A percentile compares a stretch with the other conserved stretches of the same genome.
Evolutionary conservation across 2,797 vertebrate species (phyloP).

Genomic region (Helicolenus hilgendorfi): DNA sequence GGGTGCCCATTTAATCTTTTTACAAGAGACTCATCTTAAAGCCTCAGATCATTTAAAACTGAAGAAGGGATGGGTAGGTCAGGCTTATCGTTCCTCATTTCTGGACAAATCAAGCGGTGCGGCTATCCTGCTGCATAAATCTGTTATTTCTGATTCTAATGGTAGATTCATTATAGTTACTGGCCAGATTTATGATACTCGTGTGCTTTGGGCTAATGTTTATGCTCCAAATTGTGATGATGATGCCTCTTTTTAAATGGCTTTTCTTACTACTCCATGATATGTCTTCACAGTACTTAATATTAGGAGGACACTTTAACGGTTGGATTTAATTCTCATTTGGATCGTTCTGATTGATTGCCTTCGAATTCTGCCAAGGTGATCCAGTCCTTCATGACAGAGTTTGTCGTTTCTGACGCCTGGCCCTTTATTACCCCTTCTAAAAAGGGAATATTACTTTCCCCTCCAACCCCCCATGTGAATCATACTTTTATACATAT

Average conservation of each 20-base stretch:
- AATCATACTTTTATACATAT: too few relatives aligned
- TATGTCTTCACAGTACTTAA: neutral
- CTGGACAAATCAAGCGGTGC: neutral
- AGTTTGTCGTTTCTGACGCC: neutral
- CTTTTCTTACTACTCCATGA: neutral
- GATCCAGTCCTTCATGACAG: constrained; percentile 11
- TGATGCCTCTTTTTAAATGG: neutral
- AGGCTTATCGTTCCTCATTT: neutral
- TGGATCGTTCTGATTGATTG: neutral
- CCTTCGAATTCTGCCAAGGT: neutral
- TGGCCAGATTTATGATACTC: neutral
- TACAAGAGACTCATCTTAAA: neutral
- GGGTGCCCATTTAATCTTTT: neutral
- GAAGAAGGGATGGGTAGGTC: neutral
- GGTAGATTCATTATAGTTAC: neutral
- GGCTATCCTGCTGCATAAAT: neutral
- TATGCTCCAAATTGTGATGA: neutral
- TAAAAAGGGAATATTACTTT: neutral
- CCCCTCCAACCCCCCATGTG: neutral
- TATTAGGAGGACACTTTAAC: neutral
- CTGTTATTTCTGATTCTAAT: neutral
- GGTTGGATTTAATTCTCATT: neutral
- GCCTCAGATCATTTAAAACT: neutral
- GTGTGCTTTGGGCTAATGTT: neutral
- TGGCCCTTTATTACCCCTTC: neutral